Base-by-base conservation (phyloP, 2,113 vertebrate genomes). In the Drymodes brunneopygia region DNA sequence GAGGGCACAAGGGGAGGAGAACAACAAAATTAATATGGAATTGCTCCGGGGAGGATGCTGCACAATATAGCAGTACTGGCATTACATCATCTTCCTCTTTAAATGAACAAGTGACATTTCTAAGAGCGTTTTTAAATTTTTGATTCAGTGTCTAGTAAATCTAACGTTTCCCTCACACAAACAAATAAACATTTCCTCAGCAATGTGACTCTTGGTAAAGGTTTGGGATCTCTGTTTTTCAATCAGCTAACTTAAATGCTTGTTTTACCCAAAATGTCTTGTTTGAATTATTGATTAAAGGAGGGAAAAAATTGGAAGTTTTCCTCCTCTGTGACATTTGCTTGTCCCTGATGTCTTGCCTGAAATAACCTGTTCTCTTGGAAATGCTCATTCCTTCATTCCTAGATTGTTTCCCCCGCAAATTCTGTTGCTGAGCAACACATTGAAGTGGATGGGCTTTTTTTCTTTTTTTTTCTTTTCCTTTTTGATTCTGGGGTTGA, bases 361-460 rank as follows among this genome's bases (percentile, higher is more conserved):
- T 97, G 94, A 87, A 94, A 97, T 92, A 92, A 97, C 94, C 95
- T 35, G n/a, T 94, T 97, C 88, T 97, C 94, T 97, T 94, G 90
- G 94, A 97, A 97, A 94, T 94, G 81, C 56, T 75, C 74, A 79
- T 94, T 90, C 86, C 81, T 97, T 96, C 83, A 60, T 95, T 96
- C 97, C 94, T 93, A 92, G 84, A 92, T 92, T 73, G 57, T 91
- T 96, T 94, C 91, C 96, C 95, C 92, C 61, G 50, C 90, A 94
- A 90, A 64, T 73, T 96, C 93, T 91, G 97, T 97, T 98, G 97
- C 97, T 95, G 82, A 95, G 97, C 96, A 98, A 97, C 94, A 77
- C 83, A 86, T 83, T 3, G 16, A 91, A 89, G 72, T 91, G n/a
- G 27, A 57, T 95, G 90, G 70, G 45, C 8, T 93, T 92, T 73